Evolutionary conservation across 2,888 invertebrate genomes (phyloP), one percentile per base, ranked within the genome.

Genomic region (Noctuana brunneofusca): DNA sequence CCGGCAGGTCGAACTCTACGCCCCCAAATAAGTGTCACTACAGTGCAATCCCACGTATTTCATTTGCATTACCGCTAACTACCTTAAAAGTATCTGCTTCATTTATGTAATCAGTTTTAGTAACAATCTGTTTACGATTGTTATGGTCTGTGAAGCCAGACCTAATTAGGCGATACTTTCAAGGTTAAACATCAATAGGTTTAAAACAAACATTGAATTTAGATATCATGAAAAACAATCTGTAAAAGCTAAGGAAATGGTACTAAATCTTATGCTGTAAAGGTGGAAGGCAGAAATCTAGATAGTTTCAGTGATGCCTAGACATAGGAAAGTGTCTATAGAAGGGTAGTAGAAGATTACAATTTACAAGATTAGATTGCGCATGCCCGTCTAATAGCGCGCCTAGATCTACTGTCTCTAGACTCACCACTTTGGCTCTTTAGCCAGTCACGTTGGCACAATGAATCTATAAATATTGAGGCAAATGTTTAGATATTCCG

Each of bases 401-500:
- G 84, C 85, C 86, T 89, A 89, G 87, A 82, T 76, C 89, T 90
- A 90, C 82, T 79, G 66, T 74, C 76, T 84, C 89, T 90, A 90
- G 88, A 91, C 91, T 91, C 87, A 91, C 91, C 91, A 79, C 87
- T 89, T 84, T 87, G 90, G 83, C 88, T 80, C 83, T 90, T 89
- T 77, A 90, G 90, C 91, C 90, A 91, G 83, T 89, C 89, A 81
- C 90, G 91, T 78, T 90, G 91, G 80, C 84, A 85, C 87, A 91
- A 89, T 87, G 89, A 89, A 91, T 91, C 91, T 91, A 89, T 69
- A 89, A 89, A 89, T 87, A 63, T 63, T 50, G 50, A 63, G 12
- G 62, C 30, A 58, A 46, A 53, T 64, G 58, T 64, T 64, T 58
- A 63, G 63, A 63, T 57, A 57, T 43, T 43, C 46, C 49, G 32